These are phyloP conservation scores for Diplogasteroides magnus DNA, from an alignment of 1,140 invertebrate genomes.

Conservation along the genomic window DNA sequence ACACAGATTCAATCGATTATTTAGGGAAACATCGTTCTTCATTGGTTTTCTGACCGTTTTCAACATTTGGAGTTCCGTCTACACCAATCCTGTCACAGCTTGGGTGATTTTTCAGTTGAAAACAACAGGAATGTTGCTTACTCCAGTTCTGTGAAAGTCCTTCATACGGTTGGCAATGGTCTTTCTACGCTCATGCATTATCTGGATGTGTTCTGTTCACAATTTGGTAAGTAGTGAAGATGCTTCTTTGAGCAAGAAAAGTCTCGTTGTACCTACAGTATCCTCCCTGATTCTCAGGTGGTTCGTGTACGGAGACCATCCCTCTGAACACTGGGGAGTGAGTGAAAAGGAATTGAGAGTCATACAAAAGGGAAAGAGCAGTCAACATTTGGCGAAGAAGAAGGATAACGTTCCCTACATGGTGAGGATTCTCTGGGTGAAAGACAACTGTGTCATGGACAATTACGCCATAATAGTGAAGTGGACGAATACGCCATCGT, in stretches of 20 bases:
- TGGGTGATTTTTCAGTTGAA: not conserved
- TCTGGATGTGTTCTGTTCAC: not conserved
- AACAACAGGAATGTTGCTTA: not conserved
- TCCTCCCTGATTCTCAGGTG: no score
- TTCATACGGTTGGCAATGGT: not conserved
- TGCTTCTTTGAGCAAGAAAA: no score
- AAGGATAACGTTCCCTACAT: not conserved
- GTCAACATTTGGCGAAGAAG: not conserved
- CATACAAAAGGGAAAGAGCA: not conserved
- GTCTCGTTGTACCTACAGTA: no score
- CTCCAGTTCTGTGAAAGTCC: not conserved
- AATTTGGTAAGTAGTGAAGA: not conserved
- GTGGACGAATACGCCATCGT: no score
- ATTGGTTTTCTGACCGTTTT: not conserved
- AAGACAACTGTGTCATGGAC: no score
- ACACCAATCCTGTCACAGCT: not conserved
- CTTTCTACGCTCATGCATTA: not conserved
- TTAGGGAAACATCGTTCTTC: not conserved
- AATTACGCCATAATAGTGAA: no score
- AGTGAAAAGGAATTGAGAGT: not conserved
- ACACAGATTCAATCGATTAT: no score
- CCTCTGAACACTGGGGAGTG: not conserved
- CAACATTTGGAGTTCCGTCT: not conserved
- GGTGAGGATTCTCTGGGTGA: not conserved
- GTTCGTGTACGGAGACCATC: not conserved